These are phyloP conservation scores for Pristionchus exspectatus DNA, from an alignment of 2,888 invertebrate genomes.

Conservation along the genomic window DNA sequence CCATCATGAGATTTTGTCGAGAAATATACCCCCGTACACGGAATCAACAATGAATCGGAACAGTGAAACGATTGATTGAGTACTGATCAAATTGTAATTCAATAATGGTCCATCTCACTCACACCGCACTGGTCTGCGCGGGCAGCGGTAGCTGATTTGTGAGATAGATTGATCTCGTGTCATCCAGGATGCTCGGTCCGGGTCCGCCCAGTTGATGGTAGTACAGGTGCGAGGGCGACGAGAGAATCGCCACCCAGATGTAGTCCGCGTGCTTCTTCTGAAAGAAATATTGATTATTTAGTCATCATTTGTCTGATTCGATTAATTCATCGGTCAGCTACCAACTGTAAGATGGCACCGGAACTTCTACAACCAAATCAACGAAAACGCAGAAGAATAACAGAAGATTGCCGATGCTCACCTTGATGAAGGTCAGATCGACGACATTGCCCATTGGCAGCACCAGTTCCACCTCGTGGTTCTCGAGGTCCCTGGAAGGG, in stretches of 20 bases:
- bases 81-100: no score
- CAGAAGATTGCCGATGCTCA: background rate
- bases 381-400: no score
- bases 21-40: no score
- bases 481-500: background rate
- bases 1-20: no score
- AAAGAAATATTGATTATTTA: no score
- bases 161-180: conserved; percentile 15
- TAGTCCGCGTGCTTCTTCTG: conserved; percentile 45
- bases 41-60: no score
- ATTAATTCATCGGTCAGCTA: no score
- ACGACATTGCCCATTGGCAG: conserved; percentile 51
- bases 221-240: conserved; percentile 24
- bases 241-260: conserved; percentile 28
- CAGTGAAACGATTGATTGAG: no score
- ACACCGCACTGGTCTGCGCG: background rate
- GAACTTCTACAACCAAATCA: no score
- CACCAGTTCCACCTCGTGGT: conserved; percentile 42
- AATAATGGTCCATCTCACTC: background rate
- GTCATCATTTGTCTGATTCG: no score
- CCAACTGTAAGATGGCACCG: no score
- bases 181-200: conserved; percentile 10
- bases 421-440: conserved; percentile 48
- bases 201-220: conserved; percentile 54
- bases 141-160: conserved; percentile 39